Evolutionary conservation across 2,888 invertebrate genomes (phyloP).

Genomic region (Agriopis leucophaearia): DNA sequence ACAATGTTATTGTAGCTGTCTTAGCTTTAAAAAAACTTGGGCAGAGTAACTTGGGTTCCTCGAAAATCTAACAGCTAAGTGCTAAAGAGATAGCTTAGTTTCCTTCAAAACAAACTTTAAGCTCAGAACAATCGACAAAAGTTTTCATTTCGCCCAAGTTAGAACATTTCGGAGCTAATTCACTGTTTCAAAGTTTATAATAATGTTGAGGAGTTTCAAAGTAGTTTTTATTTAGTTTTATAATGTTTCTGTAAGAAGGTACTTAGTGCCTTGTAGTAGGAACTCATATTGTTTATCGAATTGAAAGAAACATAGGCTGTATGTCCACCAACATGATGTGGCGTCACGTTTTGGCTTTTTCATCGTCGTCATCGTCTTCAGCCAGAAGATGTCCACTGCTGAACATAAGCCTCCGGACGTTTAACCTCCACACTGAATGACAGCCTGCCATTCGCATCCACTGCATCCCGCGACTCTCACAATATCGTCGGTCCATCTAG

Average conservation of each 20-base stretch:
- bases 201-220: neutral
- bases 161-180: conserved; percentile 11
- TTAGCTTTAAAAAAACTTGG: neutral
- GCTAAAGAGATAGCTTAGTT: neutral
- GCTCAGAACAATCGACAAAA: conserved; percentile 9
- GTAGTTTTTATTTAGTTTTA: conserved; percentile 11
- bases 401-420: no score
- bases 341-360: no score
- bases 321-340: no score
- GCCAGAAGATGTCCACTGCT: no score
- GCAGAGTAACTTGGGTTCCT: neutral
- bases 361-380: no score
- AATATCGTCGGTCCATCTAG: no score
- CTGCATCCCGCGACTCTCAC: no score
- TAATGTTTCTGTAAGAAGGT: neutral
- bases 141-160: conserved; percentile 16
- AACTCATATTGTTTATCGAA: no score
- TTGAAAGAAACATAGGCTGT: no score
- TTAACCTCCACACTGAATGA: no score
- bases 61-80: neutral
- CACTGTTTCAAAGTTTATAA: conserved; percentile 12
- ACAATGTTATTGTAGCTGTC: no score
- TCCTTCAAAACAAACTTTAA: conserved; percentile 1
- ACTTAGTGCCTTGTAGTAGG: neutral
- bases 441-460: no score